Evolutionary conservation across 53 echinoderm and acorn worm genomes (phyloP).

Genomic region (Henricia sp.): DNA sequence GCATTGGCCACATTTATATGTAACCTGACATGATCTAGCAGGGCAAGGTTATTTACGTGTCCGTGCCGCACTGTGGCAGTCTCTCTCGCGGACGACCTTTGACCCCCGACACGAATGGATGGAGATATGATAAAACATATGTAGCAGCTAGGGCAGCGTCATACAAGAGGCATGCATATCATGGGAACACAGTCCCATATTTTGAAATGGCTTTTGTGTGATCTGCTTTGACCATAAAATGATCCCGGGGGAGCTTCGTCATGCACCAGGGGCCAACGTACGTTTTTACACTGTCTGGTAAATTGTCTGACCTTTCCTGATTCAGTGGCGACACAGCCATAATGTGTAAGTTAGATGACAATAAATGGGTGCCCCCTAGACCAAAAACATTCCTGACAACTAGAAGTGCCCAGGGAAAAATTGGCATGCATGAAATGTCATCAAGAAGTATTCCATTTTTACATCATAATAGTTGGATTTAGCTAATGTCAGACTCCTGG

Average conservation of each 20-base stretch:
- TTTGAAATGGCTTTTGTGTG: too few species aligned
- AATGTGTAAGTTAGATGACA: too few species aligned
- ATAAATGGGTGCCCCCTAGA: too few species aligned
- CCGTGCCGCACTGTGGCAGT: neutral
- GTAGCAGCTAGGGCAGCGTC: too few species aligned
- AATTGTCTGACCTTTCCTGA: neutral
- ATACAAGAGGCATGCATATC: too few species aligned
- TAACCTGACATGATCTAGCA: slow-evolving; percentile 14
- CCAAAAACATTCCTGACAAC: too few species aligned
- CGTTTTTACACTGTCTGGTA: neutral
- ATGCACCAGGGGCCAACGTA: slow-evolving; percentile 11
- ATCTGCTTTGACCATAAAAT: neutral
- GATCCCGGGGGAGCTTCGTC: slow-evolving; percentile 2
- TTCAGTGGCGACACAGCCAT: too few species aligned
- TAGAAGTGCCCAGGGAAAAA: too few species aligned
- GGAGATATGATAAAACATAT: slow-evolving; percentile 15
- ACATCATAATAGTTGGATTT: too few species aligned
- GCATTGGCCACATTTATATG: slow-evolving; percentile 39
- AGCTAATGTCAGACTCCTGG: neutral
- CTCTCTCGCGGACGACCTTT: slow-evolving; percentile 8
- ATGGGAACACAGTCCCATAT: too few species aligned
- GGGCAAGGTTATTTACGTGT: neutral
- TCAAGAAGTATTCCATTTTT: neutral
- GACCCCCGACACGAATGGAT: slow-evolving; percentile 7
- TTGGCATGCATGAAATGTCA: too few species aligned